Conservation (phyloP, 2,113 vertebrate species). For the Phrynosoma platyrhinos region DNA sequence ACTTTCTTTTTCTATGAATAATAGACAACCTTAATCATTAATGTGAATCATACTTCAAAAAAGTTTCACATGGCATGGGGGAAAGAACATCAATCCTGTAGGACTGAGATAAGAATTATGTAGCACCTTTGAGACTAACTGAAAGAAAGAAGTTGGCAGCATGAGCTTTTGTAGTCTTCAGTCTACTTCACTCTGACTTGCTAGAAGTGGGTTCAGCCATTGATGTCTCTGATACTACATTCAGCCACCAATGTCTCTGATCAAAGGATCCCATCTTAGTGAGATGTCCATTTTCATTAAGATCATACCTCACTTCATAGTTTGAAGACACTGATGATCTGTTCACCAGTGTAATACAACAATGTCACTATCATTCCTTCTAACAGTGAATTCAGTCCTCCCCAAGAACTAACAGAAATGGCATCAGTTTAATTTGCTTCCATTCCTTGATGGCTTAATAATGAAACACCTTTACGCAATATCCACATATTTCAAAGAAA, state of each 20-base stretch:
- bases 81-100: neutral
- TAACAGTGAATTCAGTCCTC: neutral
- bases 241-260: neutral
- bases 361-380: neutral
- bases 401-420: no score
- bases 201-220: neutral
- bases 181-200: no score
- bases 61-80: neutral
- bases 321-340: neutral
- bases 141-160: no score
- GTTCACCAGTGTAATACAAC: neutral
- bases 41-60: neutral
- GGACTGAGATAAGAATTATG: neutral
- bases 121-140: no score
- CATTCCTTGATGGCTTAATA: neutral
- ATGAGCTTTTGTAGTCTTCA: no score
- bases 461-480: neutral
- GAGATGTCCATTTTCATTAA: neutral
- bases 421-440: neutral
- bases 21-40: neutral
- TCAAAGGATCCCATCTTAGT: neutral
- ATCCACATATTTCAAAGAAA: constrained; percentile 32
- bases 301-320: no score
- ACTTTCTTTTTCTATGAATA: neutral
- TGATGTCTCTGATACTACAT: no score